Evolutionary conservation across 2,888 invertebrate genomes (phyloP), one percentile per base, ranked within the genome.

Genomic region (Lagria hirta): DNA sequence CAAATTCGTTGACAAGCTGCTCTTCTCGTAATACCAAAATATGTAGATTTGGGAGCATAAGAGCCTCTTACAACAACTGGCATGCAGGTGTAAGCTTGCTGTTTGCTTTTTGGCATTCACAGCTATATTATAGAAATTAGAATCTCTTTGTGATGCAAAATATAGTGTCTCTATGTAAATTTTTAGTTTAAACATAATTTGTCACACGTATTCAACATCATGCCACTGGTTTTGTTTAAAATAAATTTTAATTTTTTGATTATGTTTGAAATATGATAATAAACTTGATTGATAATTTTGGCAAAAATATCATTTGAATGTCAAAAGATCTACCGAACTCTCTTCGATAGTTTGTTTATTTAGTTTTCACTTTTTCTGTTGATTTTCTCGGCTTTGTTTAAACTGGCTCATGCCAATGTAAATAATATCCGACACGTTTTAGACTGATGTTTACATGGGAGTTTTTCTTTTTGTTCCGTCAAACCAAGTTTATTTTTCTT

Each of bases 321-420:
- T 48, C 48, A 48, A 48, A 47, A 38, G 48, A 36, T 46, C 13
- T 12, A 32, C 47, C 47, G 47, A 47, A 37, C 36, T 37, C 47
- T 38, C 43, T 28, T 40, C 34, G 34, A 34, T 11, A 6, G 24
- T 33, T 18, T 51, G 51, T 54, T 58, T 62, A 48, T 62, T 61
- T 61, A 50, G 51, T 58, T 59, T 61, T 55, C 49, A 57, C 60
- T 59, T 61, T 61, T 60, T 58, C 47, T 62, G 62, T 62, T 62
- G 61, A 61, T 60, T 58, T 61, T 58, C 56, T 50, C 57, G 54
- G 38, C 56, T 56, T 41, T 60, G 58, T 61, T 61, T 61, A 58
- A 59, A 61, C 55, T 49, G 55, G 50, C 57, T 54, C 54, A 55
- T 54, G 60, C 61, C 58, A 62, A 61, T 52, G 62, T 60, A 61